Conservation (phyloP, 2,797 vertebrate species). For the Phrynocephalus forsythii region DNA sequence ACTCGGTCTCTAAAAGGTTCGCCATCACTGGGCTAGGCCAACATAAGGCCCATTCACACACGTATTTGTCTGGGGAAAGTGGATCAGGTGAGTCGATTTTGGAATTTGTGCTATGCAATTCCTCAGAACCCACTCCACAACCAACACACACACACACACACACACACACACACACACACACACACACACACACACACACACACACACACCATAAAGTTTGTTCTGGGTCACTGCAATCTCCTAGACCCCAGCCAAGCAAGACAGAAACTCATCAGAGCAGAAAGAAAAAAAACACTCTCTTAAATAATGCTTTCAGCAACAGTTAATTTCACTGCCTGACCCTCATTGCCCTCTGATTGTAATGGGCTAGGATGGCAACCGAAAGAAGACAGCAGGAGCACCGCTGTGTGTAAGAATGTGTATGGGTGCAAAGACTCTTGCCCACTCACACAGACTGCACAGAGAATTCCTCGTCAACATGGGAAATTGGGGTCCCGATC, state of each 20-base stretch:
- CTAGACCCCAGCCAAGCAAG: background rate
- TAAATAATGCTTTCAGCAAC: slow-evolving; percentile 2
- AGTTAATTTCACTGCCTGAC: background rate
- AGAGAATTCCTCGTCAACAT: too few relatives aligned
- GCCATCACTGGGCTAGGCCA: background rate
- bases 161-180: background rate
- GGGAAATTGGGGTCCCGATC: background rate
- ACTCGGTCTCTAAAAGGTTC: too few relatives aligned
- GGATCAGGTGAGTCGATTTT: background rate
- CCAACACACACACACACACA: too few relatives aligned
- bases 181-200: too few relatives aligned
- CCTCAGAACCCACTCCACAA: too few relatives aligned
- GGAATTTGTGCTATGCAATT: background rate
- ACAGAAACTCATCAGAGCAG: background rate
- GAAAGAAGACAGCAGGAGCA: background rate
- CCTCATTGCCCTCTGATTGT: background rate
- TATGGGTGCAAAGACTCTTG: rapidly evolving
- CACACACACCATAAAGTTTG: background rate
- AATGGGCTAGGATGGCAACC: background rate
- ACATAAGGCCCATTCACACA: too few relatives aligned
- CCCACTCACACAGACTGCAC: background rate
- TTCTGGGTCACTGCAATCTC: background rate
- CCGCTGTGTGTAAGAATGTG: too few relatives aligned
- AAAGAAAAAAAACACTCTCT: too few relatives aligned
- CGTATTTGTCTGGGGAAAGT: background rate